Base-by-base conservation (phyloP, 1,140 invertebrate species). In the Ctenoplectra terminalis region DNA sequence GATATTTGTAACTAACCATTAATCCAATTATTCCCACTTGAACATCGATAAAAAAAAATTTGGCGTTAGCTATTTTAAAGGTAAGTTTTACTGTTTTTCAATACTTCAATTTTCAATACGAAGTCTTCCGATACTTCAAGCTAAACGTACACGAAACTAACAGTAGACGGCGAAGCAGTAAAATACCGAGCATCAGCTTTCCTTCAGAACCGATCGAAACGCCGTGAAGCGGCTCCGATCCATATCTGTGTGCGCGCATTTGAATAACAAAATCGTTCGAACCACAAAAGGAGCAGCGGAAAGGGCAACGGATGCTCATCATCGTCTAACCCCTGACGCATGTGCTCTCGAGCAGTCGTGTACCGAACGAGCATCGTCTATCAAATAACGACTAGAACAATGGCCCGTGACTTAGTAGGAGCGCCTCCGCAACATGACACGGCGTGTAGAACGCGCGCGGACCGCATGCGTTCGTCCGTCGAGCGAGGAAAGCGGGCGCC, bases 331-430 rank as follows among this genome's bases (percentile, higher is more conserved):
- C 75, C 82, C 60, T 87, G 84, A 88, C 82, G 75, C 80, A 81
- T 85, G 52, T 86, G 81, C 87, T 88, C 86, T 74, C 85, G 83
- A 81, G 87, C 60, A 83, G 85, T 87, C 85, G 76, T 85, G 87
- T 85, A 87, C 74, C 83, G 83, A 90, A 87, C 88, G 87, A 87
- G 61, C 40, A 66, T 90, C 89, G 87, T 90, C 86, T 80, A 88
- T 90, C 81, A 88, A 83, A 70, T 79, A 76, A 31, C 56, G 88
- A 82, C 82, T 89, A 88, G 89, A 90, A 87, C 88, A 89, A 89
- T 85, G 89, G 73, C 66, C 72, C 78, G 81, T 85, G 89, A 75
- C 83, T 79, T 85, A 80, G 84, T 76, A 82, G 87, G 80, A 87
- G 85, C 75, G 82, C 46, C 80, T 81, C 66, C 75, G 60, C 81